Evolutionary conservation across 2,113 vertebrate species (phyloP), one percentile per base, ranked within the genome.

Genomic region (Mandrillus leucophaeus): DNA sequence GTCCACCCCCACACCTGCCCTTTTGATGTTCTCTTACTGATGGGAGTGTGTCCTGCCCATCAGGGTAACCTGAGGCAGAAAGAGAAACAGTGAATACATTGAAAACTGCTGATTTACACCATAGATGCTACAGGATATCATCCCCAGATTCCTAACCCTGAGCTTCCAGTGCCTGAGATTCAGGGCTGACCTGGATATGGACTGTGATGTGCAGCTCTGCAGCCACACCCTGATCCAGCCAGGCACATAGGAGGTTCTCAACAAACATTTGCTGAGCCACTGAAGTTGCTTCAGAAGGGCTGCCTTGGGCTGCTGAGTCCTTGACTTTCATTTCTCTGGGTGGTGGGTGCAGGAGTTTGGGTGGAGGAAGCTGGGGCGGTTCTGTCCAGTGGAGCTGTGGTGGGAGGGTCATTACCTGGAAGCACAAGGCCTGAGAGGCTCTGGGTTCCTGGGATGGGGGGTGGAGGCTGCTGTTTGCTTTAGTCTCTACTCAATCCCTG

Each of bases 121-220:
- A 0, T 1, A 14, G 48, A 18, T 4, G 25, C 22, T 57, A 3
- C 18, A 23, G 20, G 40, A 16, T 13, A 3, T n/a, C 79, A 32
- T 6, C 23, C 45, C 40, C 17, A 22, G 30, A 66, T 9, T 18
- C 57, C 73, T 70, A 8, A 73, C 8, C 55, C 38, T 43, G 32
- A 32, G 7, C 14, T 66, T 43, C 22, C 23, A 52, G 76, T 17
- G 23, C 0, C 6, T 12, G 75, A 45, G 66, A 25, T 4, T 45
- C 1, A 0, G 48, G 38, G 32, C 16, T 1, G 32, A 14, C 23
- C 23, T 0, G 6, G 68, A 17, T 25, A 0, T 0, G 17, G 64
- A 66, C 12, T 38, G 1, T 1, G 3, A 2, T 10, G 4, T 4
- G 18, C 55, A 11, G 12, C 3, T 16, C 40, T 43, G 55, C 22